Base-by-base conservation (phyloP, 2,797 vertebrate species). In the Sebastes glaucus region DNA sequence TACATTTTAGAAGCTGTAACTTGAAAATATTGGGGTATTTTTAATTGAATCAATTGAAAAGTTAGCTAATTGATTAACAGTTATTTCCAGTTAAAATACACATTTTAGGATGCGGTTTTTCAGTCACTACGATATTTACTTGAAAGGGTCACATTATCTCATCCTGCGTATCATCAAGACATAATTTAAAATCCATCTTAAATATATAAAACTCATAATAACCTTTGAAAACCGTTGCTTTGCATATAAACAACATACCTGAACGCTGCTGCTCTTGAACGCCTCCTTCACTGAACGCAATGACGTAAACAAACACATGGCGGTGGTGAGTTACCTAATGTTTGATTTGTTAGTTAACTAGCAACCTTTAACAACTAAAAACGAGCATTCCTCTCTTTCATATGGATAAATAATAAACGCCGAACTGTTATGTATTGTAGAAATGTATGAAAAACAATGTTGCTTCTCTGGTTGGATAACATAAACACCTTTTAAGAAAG, bases 191-290 rank as follows among this genome's bases (percentile, higher is more conserved):
- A 63, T 18, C 9, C 3, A n/a, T 20, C 1, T 11, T 3, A 10
- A 60, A 16, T 52, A 2, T 20, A 11, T 22, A n/a, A 20, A 56
- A 57, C 3, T 8, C 20, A 25, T 27, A 53, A 42, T 27, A 53
- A 42, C 53, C 10, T 52, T 18, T 52, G 1, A 5, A 42, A 67
- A 62, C 1, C 1, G 62, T 46, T 76, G 30, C 33, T 57, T 71
- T 25, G 32, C n/a, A 72, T 18, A 38, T 0, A 33, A 1, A 46
- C 42, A 71, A 88, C 77, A 23, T 16, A 20, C 2, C 25, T 30
- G 70, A 84, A 87, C 85, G 2, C 11, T 49, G 4, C 7, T 0
- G 81, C 42, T 85, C 75, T 89, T 92, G 89, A 91, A 91, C 77
- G 61, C 62, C 5, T n/a, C 80, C 32, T 23, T 7, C 42, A 2